Conservation (phyloP, 2,113 vertebrate genomes). For the Nerophis lumbriciformis region DNA sequence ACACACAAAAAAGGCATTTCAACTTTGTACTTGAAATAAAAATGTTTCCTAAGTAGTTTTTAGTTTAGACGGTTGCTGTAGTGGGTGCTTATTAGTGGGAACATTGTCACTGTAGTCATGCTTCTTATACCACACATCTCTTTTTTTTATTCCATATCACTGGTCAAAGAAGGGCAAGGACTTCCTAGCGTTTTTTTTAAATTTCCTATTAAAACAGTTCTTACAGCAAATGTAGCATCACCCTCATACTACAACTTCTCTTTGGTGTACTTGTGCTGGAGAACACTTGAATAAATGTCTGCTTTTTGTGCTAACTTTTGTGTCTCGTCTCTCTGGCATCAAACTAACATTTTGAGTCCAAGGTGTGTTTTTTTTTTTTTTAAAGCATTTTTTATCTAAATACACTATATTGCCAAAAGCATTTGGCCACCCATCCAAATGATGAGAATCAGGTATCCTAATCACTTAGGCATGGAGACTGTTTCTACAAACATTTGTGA, state of each 20-base stretch:
- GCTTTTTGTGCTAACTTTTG: conserved; percentile 83
- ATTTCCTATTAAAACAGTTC: conserved; percentile 76
- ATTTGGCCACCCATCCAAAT: too few relatives aligned
- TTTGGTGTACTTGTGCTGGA: conserved; percentile 98
- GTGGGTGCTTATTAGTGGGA: conserved; percentile 95
- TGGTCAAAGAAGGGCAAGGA: too few relatives aligned
- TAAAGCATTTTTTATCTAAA: too few relatives aligned
- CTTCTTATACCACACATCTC: conserved; percentile 78
- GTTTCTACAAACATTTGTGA: too few relatives aligned
- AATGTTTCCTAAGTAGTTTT: conserved; percentile 90
- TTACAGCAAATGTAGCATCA: conserved; percentile 94
- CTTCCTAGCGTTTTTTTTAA: conserved; percentile 59
- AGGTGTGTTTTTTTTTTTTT: too few relatives aligned
- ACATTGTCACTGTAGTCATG: conserved; percentile 83
- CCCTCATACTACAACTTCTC: conserved; percentile 75
- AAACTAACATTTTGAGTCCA: too few relatives aligned
- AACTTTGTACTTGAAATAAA: conserved; percentile 95
- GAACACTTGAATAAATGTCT: conserved; percentile 99
- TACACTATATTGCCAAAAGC: too few relatives aligned
- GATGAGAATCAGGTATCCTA: too few relatives aligned
- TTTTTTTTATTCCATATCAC: conserved; percentile 37
- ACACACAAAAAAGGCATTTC: conserved; percentile 84
- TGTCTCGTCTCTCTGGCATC: background rate
- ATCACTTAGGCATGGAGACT: too few relatives aligned
- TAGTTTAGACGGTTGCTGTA: conserved; percentile 96